Base-by-base conservation (phyloP, 2,888 invertebrate species). In the Catocala fraxini region DNA sequence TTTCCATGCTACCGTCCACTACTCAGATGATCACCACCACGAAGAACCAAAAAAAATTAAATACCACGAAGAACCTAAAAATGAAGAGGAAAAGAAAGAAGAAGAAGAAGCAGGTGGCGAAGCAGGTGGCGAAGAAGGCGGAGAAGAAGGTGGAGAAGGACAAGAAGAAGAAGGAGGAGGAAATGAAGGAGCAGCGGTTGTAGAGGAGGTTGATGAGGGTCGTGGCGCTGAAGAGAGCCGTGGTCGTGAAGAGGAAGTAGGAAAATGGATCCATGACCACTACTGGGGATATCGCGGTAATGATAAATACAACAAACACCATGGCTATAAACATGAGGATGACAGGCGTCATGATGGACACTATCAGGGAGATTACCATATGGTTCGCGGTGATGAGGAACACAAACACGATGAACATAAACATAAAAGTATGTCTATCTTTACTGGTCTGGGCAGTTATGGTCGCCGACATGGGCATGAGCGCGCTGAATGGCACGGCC, bases 1-100 rank as follows among this genome's bases (percentile, higher is more conserved):
- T 62, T 84, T 81, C 67, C 65, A 71, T 55, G 84, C 84, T 53
- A 63, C 54, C 56, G 84, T 84, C 48, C 73, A 79, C 69, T 80
- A 84, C 59, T 75, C 79, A 43, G 79, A 77, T 33, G 65, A 68
- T 9, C 69, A 80, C 54, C 75, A 83, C 58, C 78, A 82, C 48
- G 33, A 15, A 60, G 13, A 68, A 35, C 48, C 48, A 53, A 10
- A 43, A 56, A 10, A 42, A 73, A 25, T 25, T 9, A 34, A 48
- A 15, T n/a, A 42, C 12, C 35, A 43, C 25, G 48, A 60, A 7
- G 35, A 34, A 42, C 39, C 51, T 11, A 6, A 13, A 9, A 12
- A 63, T 4, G 25, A 58, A 39, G 63, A 59, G 1, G 43, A 43
- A 11, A 45, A 47, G 7, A 42, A 52, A 3, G 42, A 56, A 34